A percentile compares a stretch with the other conserved stretches of the same genome.
These are phyloP conservation scores for Ctenopoma kingsleyae DNA, from an alignment of 2,797 vertebrate genomes.

Conservation along the genomic window DNA sequence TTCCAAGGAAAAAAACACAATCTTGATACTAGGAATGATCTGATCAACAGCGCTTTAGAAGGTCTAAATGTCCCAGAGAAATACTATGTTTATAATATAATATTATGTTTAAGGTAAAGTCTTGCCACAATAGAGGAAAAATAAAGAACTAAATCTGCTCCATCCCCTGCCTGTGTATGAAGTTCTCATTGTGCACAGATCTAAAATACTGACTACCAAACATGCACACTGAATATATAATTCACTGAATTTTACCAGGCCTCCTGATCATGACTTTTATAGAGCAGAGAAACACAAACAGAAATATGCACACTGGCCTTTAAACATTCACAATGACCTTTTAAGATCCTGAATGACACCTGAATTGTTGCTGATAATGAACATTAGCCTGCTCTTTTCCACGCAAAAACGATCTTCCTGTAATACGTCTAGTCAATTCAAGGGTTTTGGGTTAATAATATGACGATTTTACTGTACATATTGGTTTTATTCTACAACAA, in stretches of 20 bases:
- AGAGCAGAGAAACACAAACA: background rate
- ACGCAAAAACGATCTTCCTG: no score
- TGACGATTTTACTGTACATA: background rate
- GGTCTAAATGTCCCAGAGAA: constrained; percentile 22
- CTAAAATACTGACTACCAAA: background rate
- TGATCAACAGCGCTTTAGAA: background rate
- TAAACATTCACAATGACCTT: no score
- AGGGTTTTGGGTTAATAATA: constrained; percentile 24
- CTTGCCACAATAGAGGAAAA: constrained; percentile 10
- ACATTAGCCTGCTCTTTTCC: background rate
- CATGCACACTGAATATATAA: background rate
- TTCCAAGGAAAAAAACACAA: constrained; percentile 26
- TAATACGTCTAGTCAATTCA: constrained; percentile 26
- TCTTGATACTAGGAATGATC: constrained; percentile 26
- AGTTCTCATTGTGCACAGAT: constrained; percentile 18
- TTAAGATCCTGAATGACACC: background rate
- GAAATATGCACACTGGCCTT: no score
- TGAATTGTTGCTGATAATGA: background rate
- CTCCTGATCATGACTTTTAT: background rate
- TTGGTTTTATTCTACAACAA: constrained; percentile 7
- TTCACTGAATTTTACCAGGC: background rate
- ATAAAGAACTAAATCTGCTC: constrained; percentile 14
- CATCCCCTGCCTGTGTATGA: background rate
- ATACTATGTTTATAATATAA: constrained; percentile 13
- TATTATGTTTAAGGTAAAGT: constrained; percentile 5